phyloP scores from a whole-genome alignment of 2,888 invertebrate species.

The Acanthosoma haemorrhoidale region DNA sequence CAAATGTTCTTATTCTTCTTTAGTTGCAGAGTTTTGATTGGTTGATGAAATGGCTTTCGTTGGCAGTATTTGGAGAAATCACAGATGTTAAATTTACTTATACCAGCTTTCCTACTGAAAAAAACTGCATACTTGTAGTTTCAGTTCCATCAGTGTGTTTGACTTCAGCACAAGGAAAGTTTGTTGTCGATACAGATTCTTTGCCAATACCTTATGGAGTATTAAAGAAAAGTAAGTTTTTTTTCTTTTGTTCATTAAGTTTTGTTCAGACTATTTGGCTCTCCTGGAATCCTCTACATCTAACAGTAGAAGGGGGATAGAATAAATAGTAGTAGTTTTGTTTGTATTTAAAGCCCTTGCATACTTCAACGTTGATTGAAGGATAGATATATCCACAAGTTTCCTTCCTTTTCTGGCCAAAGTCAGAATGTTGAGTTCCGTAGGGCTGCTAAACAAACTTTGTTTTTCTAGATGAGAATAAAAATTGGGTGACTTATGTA shows the following conservation, averaged over 20 bases:
- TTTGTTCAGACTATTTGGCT: too few relatives aligned
- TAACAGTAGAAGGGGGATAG: too few relatives aligned
- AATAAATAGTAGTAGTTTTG: too few relatives aligned
- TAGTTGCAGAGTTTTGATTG: slow-evolving; percentile 32
- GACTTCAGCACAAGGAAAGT: slow-evolving; percentile 38
- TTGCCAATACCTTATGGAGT: slow-evolving; percentile 51
- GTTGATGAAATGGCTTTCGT: slow-evolving; percentile 48
- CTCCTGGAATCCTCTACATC: too few relatives aligned
- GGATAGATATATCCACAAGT: too few relatives aligned
- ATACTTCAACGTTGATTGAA: too few relatives aligned
- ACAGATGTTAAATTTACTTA: slow-evolving; percentile 42
- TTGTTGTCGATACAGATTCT: slow-evolving; percentile 47
- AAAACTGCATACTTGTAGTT: slow-evolving; percentile 23
- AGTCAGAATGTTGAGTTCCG: too few relatives aligned
- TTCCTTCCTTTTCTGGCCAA: too few relatives aligned
- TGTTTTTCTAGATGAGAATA: too few relatives aligned
- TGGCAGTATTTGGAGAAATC: slow-evolving; percentile 54
- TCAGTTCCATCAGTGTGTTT: slow-evolving; percentile 31
- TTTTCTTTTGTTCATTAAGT: background rate
- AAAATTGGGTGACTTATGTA: too few relatives aligned
- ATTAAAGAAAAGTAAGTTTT: slow-evolving; percentile 49
- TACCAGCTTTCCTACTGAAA: background rate
- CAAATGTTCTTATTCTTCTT: background rate
- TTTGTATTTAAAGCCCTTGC: too few relatives aligned
- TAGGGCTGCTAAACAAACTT: too few relatives aligned